These are phyloP conservation scores for Irena cyanogastra DNA, from an alignment of 2,113 vertebrate species.

Conservation along the genomic window DNA sequence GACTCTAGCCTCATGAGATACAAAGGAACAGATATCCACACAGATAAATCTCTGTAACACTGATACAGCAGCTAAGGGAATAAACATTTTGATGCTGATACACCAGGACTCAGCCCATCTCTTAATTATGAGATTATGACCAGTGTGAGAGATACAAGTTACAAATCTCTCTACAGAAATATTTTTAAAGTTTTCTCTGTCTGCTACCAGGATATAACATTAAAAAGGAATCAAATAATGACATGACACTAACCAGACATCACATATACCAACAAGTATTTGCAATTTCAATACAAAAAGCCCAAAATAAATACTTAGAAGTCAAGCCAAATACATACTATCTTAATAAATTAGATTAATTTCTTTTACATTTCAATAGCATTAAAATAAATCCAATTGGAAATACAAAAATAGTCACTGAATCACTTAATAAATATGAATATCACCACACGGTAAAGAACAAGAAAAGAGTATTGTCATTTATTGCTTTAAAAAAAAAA, in stretches of 20 bases:
- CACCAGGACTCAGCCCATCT: neutral
- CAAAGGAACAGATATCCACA: neutral
- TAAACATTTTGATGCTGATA: neutral
- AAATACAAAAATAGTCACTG: neutral
- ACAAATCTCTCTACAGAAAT: neutral
- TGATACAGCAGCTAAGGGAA: neutral
- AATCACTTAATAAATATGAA: neutral
- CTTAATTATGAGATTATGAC: neutral
- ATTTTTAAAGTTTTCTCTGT: neutral
- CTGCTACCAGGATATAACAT: neutral
- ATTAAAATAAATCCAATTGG: neutral
- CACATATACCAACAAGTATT: neutral
- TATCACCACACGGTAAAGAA: neutral
- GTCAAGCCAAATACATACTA: neutral
- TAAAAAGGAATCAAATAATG: neutral
- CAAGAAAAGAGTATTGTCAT: neutral
- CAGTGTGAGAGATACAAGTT: neutral
- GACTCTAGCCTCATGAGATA: neutral
- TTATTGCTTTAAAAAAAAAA: neutral
- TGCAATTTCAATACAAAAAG: neutral
- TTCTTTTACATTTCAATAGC: neutral
- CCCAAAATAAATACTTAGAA: neutral
- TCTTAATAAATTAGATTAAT: neutral
- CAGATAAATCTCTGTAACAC: neutral
- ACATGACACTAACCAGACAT: neutral